Evolutionary conservation across 1,140 invertebrate genomes (phyloP).

Genomic region (Apocrypta bakeri): DNA sequence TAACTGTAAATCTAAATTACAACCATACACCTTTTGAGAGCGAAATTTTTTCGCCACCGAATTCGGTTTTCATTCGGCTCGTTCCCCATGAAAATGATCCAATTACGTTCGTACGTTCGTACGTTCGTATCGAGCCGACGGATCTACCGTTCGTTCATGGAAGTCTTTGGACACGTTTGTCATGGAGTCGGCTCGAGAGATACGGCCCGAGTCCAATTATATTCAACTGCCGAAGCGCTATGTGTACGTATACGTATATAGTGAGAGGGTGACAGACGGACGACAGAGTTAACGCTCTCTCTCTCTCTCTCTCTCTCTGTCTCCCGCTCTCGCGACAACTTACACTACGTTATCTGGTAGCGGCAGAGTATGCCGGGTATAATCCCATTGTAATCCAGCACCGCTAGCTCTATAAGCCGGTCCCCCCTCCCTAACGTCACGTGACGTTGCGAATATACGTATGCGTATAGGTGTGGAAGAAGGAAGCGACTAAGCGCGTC

Average conservation of each 20-base stretch:
- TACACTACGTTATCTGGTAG: slow-evolving; percentile 72
- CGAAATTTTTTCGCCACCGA: neutral
- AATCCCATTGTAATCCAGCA: slow-evolving; percentile 69
- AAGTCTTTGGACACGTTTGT: neutral
- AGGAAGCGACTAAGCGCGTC: neutral
- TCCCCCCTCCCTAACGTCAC: slow-evolving; percentile 60
- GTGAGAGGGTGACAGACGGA: slow-evolving; percentile 48
- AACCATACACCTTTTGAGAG: neutral
- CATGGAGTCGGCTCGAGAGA: neutral
- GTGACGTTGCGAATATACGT: slow-evolving; percentile 55
- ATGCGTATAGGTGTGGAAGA: neutral
- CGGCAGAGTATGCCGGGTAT: slow-evolving; percentile 67
- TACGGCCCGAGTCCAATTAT: neutral
- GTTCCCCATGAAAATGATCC: slow-evolving; percentile 72
- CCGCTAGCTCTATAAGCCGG: neutral
- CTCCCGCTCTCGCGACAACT: slow-evolving; percentile 71
- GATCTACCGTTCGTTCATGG: neutral
- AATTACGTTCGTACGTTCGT: slow-evolving; percentile 66
- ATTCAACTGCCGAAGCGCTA: neutral
- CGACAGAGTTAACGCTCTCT: slow-evolving; percentile 58
- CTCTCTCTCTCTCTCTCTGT: too few relatives aligned
- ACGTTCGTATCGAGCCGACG: slow-evolving; percentile 55
- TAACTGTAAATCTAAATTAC: neutral
- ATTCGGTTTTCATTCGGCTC: slow-evolving; percentile 46
- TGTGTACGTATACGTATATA: neutral